Evolutionary conservation across 2,888 invertebrate species (phyloP).

Genomic region (Scaptomyza tumidula): DNA sequence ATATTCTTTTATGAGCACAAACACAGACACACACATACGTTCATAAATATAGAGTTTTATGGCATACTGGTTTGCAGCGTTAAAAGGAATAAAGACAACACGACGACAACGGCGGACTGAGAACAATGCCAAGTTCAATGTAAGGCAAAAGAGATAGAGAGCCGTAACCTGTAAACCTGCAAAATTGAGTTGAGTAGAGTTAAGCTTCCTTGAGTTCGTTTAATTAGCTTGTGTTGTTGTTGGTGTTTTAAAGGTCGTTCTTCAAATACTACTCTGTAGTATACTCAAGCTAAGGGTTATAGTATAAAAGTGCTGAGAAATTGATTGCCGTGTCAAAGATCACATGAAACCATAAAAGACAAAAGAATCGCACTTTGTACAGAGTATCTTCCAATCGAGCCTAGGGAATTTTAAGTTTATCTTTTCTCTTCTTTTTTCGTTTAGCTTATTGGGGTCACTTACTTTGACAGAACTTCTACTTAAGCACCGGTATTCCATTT

Average conservation of each 20-base stretch:
- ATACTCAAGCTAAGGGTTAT: slow-evolving; percentile 8
- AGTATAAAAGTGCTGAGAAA: not conserved
- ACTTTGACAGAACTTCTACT: slow-evolving; percentile 84
- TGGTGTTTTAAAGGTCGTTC: not conserved
- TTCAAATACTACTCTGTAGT: slow-evolving; percentile 32
- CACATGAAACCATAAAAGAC: not conserved
- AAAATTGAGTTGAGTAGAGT: slow-evolving; percentile 17
- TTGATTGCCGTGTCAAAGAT: not conserved
- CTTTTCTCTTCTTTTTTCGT: slow-evolving; percentile 52
- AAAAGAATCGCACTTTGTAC: not conserved
- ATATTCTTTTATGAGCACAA: slow-evolving; percentile 1
- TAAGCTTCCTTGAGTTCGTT: slow-evolving; percentile 63
- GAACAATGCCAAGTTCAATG: slow-evolving; percentile 68
- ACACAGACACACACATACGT: slow-evolving; percentile 11
- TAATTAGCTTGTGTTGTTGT: slow-evolving; percentile 40
- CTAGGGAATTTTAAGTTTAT: slow-evolving; percentile 9
- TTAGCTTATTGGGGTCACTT: slow-evolving; percentile 84
- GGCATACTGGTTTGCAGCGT: slow-evolving; percentile 72
- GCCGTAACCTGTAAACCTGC: slow-evolving; percentile 44
- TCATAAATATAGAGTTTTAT: slow-evolving; percentile 58
- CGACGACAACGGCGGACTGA: slow-evolving; percentile 38
- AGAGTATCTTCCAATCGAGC: slow-evolving; percentile 31
- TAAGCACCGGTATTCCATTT: slow-evolving; percentile 85
- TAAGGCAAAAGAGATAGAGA: slow-evolving; percentile 33
- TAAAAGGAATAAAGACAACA: slow-evolving; percentile 67